Conservation (phyloP, 2,888 invertebrate species). For the Clitarchus hookeri region DNA sequence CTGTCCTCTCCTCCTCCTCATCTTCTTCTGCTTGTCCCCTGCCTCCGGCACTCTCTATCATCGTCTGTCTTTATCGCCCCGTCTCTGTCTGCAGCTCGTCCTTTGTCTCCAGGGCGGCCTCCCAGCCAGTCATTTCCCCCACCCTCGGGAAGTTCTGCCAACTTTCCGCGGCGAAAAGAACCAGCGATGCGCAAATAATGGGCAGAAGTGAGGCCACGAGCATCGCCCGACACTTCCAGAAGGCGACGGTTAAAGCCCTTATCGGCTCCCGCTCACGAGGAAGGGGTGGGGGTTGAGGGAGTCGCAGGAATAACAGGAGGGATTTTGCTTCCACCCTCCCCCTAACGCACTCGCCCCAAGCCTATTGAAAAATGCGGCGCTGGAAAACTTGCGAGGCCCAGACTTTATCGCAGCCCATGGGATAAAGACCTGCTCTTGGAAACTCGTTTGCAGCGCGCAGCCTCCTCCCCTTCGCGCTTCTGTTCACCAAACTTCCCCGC, state of each 20-base stretch:
- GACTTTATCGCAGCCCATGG: neutral
- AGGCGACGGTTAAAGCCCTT: conserved; percentile 4
- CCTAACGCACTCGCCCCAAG: neutral
- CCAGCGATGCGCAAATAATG: conserved; percentile 8
- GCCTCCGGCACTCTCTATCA: neutral
- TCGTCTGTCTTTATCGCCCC: neutral
- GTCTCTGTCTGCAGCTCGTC: neutral
- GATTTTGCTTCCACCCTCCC: neutral
- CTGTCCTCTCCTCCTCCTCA: neutral
- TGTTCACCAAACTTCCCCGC: neutral
- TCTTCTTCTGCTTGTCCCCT: too few relatives aligned
- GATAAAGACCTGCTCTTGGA: neutral
- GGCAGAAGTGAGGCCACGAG: neutral
- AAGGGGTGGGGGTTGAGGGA: neutral
- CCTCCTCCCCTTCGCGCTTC: neutral
- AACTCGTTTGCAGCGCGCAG: neutral
- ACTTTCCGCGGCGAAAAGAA: neutral
- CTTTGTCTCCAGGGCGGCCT: neutral
- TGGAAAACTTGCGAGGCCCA: neutral
- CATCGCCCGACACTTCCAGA: neutral
- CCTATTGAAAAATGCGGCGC: conserved; percentile 4
- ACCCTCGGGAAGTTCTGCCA: neutral
- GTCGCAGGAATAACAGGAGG: conserved; percentile 1
- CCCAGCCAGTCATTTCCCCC: neutral
- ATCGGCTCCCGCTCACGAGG: neutral